phyloP scores from a whole-genome alignment of 2,888 invertebrate genomes.

The Melinaea menophilus region DNA sequence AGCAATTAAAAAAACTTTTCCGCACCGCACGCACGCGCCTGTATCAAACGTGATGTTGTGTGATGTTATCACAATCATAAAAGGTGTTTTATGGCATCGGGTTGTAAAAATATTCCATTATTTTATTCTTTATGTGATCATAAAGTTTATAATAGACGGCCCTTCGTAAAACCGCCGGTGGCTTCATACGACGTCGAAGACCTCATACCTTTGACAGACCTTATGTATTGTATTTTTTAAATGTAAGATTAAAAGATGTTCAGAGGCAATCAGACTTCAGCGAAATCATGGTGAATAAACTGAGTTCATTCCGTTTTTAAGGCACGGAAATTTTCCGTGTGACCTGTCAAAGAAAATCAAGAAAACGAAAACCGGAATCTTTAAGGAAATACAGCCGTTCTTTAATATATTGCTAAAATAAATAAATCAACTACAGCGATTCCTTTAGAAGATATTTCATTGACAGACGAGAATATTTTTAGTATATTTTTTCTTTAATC shows the following conservation, averaged over 20 bases:
- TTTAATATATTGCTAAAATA: constrained; percentile 2
- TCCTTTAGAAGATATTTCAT: too few species aligned
- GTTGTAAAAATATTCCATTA: constrained; percentile 71
- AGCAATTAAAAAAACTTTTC: constrained; percentile 19
- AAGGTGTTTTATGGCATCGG: constrained; percentile 71
- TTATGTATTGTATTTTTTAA: neutral
- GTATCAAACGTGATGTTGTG: constrained; percentile 46
- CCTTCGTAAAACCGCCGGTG: constrained; percentile 59
- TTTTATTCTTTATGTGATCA: constrained; percentile 68
- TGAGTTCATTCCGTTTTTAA: constrained; percentile 10
- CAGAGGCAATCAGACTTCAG: constrained; percentile 23
- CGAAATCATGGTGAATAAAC: constrained; percentile 32
- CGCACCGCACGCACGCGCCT: constrained; percentile 27
- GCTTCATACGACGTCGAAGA: constrained; percentile 55
- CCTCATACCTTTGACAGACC: too few species aligned
- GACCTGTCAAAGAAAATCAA: constrained; percentile 39
- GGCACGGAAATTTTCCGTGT: constrained; percentile 37
- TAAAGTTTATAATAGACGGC: constrained; percentile 75
- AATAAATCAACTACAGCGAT: too few species aligned
- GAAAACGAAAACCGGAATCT: constrained; percentile 12
- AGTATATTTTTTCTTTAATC: neutral
- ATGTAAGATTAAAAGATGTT: constrained; percentile 14
- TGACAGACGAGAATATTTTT: neutral
- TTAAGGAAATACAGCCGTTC: constrained; percentile 14
- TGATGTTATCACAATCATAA: constrained; percentile 61